Base-by-base conservation (phyloP, 2,888 invertebrate species). In the Eupithecia inturbata region DNA sequence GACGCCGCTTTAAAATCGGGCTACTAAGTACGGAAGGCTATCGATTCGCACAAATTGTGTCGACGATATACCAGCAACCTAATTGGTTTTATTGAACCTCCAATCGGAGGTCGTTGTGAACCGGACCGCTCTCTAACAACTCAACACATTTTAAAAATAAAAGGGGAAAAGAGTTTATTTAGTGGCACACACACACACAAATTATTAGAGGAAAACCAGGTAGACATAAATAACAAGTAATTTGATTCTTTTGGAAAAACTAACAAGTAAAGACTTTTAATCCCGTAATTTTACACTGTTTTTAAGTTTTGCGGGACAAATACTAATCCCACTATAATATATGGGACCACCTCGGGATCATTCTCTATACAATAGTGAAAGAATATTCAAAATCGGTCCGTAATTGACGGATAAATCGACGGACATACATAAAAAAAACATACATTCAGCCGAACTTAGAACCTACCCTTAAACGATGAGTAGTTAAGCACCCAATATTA, bases 21-120 rank as follows among this genome's bases (percentile, higher is more conserved):
- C 33, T 41, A 66, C 14, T 26, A 16, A 66, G 66, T 36, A 41
- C 9, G 22, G 66, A 66, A 66, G 16, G 39, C 36, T 26, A 66
- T 66, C 66, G 39, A 66, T 66, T 66, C 14, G 6, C n/a, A 28
- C 63, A 64, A 36, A 36, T 63, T 63, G 62, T 31, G 36, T 45
- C 67, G 45, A 67, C 67, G 22, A 36, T 39, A 39, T 41, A 39
- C 66, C 39, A 39, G 66, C 26, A 66, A 66, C 66, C 36, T 66
- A 66, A 66, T 66, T 66, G 39, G 66, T 66, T 66, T 66, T 66
- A 66, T 22, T 66, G 66, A 66, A 66, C 39, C 66, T 64, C 19
- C 39, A 39, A 26, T 22, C 26, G 14, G 22, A 14, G 66, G 33
- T 16, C 39, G 39, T 14, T 22, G 31, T 4, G 12, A 41, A 36